Conservation (phyloP, 2,797 vertebrate genomes). For the Rousettus madagascariensis region DNA sequence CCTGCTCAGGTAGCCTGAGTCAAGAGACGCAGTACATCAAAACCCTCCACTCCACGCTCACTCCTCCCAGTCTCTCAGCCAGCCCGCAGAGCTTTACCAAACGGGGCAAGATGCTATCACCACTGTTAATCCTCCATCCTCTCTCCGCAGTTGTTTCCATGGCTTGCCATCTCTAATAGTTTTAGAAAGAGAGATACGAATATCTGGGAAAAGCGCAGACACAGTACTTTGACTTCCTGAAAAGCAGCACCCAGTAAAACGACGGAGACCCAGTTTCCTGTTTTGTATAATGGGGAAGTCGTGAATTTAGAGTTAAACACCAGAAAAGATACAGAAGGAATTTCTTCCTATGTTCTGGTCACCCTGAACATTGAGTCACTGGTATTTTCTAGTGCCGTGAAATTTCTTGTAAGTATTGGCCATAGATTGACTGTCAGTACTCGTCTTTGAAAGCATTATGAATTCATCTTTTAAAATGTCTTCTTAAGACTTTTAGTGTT, state of each 20-base stretch:
- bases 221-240: background rate
- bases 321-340: background rate
- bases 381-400: background rate
- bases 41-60: background rate
- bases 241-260: background rate
- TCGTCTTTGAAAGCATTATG: background rate
- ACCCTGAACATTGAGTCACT: background rate
- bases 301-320: background rate
- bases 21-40: background rate
- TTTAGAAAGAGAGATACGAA: background rate
- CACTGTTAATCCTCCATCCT: background rate
- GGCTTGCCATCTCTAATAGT: background rate
- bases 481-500: constrained; percentile 6
- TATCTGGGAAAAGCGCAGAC: background rate
- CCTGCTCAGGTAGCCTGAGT: background rate
- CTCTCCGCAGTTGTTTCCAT: background rate
- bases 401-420: background rate
- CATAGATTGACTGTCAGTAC: background rate
- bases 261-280: background rate
- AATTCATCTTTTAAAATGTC: constrained; percentile 15
- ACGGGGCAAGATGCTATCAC: rapidly evolving
- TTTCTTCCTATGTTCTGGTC: background rate
- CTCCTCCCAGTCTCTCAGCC: background rate
- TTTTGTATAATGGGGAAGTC: background rate
- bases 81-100: background rate